Evolutionary conservation across 37 sponge, comb jelly and placozoan genomes (phyloP), one percentile per base, ranked within the genome.

Genomic region (Petrosia ficiformis): DNA sequence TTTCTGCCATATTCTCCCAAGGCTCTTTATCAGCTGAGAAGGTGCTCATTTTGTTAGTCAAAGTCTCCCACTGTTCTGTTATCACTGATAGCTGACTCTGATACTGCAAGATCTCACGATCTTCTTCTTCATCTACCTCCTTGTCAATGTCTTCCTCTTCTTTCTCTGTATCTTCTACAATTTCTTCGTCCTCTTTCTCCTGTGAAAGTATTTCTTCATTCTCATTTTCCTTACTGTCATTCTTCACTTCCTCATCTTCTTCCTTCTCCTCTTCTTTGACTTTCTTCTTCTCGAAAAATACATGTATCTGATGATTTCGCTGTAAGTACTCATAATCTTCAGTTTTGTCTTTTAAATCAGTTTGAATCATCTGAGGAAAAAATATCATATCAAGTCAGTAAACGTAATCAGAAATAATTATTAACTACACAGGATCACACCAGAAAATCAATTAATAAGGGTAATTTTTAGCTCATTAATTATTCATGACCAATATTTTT

Each of bases 1-100:
- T 71, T 35, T 83, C 77, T 1, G 48, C 57, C 63, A 83, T 16
- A 29, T 75, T 39, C 26, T 75, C 41, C 83, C 83, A 83, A 0
- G 83, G 83, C 63, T 39, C 34, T 0, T 57, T 60, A 0, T 24
- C 44, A 0, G 40, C 83, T 26, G 54, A 22, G 1, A 83, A 57
- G 16, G 68, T 5, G 1, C 68, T 30, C 31, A 75, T 57, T 28
- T 59, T 43, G 30, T 40, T 21, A 41, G 8, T 24, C 24, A 11
- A 2, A 3, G 37, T n/a, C 37, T 64, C 32, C 65, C 54, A 48
- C 14, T 48, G 54, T 48, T 14, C 14, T 14, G 14, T 8, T 48
- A 14, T 19, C 54, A 19, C 54, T 19, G 14, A 14, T 19, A 48
- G 14, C 8, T n/a, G n/a, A n/a, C n/a, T n/a, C n/a, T n/a, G n/a